These are phyloP conservation scores for Chauna torquata DNA, from an alignment of 2,113 vertebrate genomes.

Conservation along the genomic window DNA sequence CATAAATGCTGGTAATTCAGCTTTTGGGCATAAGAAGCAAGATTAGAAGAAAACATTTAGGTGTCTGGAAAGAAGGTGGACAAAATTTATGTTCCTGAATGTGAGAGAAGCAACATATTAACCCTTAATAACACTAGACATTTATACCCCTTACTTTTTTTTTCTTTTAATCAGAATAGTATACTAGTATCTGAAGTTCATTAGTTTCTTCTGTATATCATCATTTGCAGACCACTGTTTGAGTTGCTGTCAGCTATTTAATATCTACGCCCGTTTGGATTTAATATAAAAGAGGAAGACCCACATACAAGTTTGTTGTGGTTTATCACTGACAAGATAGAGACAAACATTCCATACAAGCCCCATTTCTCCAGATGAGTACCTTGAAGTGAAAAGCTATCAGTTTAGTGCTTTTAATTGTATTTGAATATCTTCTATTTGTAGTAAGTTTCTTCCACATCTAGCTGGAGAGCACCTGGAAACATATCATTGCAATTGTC, in stretches of 20 bases:
- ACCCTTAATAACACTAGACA: not conserved
- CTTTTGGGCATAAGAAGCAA: not conserved
- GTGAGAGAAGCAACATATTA: not conserved
- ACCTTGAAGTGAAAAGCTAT: not conserved
- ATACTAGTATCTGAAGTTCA: not conserved
- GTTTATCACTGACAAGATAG: not conserved
- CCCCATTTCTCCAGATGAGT: not conserved
- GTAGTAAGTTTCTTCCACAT: not conserved
- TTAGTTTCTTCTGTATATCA: not conserved
- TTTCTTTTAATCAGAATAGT: not conserved
- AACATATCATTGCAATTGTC: not conserved
- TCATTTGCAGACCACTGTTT: not conserved
- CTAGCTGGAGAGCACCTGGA: fast-evolving
- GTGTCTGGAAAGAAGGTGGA: not conserved
- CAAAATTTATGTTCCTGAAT: not conserved
- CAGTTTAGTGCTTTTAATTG: not conserved
- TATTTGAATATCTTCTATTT: not conserved
- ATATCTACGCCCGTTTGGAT: not conserved
- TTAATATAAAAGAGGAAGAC: not conserved
- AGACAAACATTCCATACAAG: not conserved
- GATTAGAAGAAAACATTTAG: not conserved
- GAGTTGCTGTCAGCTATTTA: not conserved
- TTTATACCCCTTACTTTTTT: not conserved
- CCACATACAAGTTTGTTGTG: not conserved
- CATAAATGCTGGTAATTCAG: not conserved